These are phyloP conservation scores for Nemapogon koenigi DNA, from an alignment of 2,888 invertebrate species.

Conservation along the genomic window DNA sequence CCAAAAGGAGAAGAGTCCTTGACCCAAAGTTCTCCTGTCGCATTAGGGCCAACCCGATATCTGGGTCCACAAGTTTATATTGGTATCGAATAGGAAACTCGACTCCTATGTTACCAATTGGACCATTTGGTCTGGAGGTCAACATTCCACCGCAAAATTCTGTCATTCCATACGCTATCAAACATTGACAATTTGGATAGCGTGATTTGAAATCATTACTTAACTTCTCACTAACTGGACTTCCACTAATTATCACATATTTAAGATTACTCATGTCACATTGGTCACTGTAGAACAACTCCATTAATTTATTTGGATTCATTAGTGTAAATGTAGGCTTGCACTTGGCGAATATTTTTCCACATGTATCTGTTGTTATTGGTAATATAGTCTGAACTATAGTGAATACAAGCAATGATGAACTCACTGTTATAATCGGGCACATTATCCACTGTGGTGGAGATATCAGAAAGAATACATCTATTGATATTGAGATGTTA, in stretches of 20 bases:
- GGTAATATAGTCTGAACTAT: not conserved
- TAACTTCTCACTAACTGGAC: not conserved
- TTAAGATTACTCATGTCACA: conserved; percentile 1
- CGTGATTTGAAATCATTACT: not conserved
- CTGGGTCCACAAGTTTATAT: not conserved
- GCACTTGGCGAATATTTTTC: not conserved
- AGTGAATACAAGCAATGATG: not conserved
- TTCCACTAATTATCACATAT: not conserved
- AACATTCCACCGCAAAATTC: not conserved
- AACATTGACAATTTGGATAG: not conserved
- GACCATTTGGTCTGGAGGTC: not conserved
- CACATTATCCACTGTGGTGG: conserved; percentile 3
- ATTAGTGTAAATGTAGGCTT: not conserved
- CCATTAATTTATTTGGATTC: not conserved
- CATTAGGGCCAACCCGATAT: not conserved
- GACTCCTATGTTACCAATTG: not conserved
- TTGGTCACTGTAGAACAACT: not conserved
- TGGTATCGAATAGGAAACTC: not conserved
- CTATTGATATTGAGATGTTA: not conserved
- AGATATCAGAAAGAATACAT: not conserved
- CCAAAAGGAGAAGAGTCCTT: not conserved
- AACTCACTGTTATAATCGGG: not conserved
- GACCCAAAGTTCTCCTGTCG: not conserved
- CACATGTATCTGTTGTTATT: not conserved
- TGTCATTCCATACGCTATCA: conserved; percentile 6